phyloP scores from a whole-genome alignment of 2,113 vertebrate species.

The Sigmodon hispidus region DNA sequence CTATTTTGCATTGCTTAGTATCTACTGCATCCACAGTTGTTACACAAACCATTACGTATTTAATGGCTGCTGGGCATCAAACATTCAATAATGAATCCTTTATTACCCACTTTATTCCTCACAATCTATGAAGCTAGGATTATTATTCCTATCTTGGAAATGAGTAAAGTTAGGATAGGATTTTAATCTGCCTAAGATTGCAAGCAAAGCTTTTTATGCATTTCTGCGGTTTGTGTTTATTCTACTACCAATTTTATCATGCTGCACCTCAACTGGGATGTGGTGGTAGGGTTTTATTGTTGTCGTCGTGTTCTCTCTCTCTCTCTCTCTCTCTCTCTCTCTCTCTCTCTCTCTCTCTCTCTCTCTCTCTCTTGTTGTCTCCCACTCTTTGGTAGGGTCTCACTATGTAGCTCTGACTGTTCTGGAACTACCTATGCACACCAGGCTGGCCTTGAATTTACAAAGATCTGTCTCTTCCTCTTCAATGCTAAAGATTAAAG shows the following conservation, averaged over 20 bases:
- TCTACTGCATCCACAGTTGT: not conserved
- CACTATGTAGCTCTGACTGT: not conserved
- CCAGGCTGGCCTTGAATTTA: not conserved
- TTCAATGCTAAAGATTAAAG: not conserved
- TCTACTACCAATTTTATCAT: constrained; percentile 19
- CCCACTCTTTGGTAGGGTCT: not conserved
- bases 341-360: too few relatives aligned
- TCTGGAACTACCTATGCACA: not conserved
- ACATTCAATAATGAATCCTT: not conserved
- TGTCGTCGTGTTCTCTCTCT: too few relatives aligned
- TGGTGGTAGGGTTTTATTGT: not conserved
- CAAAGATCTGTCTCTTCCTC: not conserved
- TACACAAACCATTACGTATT: constrained; percentile 37
- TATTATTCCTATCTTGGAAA: constrained; percentile 5
- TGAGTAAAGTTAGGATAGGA: constrained; percentile 37
- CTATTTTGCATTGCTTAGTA: constrained; percentile 16
- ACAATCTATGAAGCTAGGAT: not conserved
- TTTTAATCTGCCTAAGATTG: not conserved
- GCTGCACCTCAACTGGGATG: not conserved
- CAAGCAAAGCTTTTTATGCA: not conserved
- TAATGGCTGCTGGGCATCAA: not conserved
- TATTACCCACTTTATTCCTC: not conserved
- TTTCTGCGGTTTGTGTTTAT: not conserved
- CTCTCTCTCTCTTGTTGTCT: too few relatives aligned
- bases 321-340: too few relatives aligned